Evolutionary conservation across 2,113 vertebrate genomes (phyloP), one percentile per base, ranked within the genome.

Genomic region (Apaloderma vittatum): DNA sequence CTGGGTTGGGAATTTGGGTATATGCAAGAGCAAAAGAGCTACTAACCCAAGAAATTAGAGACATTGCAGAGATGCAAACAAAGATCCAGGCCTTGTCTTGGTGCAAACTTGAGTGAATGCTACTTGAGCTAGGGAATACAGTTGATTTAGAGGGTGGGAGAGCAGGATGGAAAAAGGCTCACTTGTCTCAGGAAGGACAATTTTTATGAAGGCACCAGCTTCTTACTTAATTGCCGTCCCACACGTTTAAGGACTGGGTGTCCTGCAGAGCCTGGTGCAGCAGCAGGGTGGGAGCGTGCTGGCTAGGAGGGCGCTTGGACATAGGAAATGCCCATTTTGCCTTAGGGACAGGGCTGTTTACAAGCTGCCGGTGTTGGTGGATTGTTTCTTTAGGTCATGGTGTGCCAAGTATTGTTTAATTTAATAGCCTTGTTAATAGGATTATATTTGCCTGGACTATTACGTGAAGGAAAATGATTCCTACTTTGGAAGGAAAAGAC

Each of bases 381-480:
- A 92, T 97, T 97, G 91, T 89, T 94, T 85, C 93, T 81, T 72
- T 94, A 90, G 94, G 95, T 95, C 76, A 58, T 91, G 76, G 80
- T 18, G 1, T 97, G 95, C 95, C 97, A 95, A 97, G 95, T 95
- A 95, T 96, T 97, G 93, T 97, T 97, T 95, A 72, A 73, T 88
- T 97, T 97, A 96, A 97, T 94, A 94, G 83, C 46, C 30, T 80
- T 78, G 86, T 94, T 95, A 97, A 97, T 95, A 93, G 96, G 95
- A 96, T 94, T 97, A 92, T 95, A 91, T 97, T 89, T 96, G 93
- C 94, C 96, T 95, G 94, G 73, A 40, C 94, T 70, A 26, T 96
- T 97, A 97, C 88, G 83, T 93, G 92, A 62, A 91, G 91, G 96
- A 94, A 97, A 96, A 97, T 11, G 83, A 97, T 94, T 95, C 88